phyloP scores from a whole-genome alignment of 2,797 vertebrate genomes.

The Sebastes cheni region DNA sequence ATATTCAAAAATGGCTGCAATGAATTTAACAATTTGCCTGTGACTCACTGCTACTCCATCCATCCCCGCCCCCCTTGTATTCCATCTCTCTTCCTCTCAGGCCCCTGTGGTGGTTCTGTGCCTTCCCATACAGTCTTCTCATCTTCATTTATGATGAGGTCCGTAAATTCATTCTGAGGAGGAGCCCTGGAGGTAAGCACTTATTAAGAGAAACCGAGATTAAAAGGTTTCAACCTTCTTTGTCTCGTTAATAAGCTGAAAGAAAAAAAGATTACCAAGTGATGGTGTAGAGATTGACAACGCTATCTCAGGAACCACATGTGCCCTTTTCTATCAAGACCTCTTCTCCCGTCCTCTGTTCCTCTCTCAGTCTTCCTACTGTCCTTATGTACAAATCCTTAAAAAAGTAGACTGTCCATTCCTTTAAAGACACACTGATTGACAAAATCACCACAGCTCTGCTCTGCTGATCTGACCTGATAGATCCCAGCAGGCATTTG shows the following conservation, averaged over 20 bases:
- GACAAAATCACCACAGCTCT: slow-evolving; percentile 30
- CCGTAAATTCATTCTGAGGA: slow-evolving; percentile 91
- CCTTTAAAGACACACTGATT: slow-evolving; percentile 21
- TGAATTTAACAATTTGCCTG: slow-evolving; percentile 51
- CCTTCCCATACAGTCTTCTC: slow-evolving; percentile 92
- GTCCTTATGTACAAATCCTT: slow-evolving; percentile 3
- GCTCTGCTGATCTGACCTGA: slow-evolving; percentile 32
- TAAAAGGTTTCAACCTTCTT: slow-evolving; percentile 55
- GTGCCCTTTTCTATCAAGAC: slow-evolving; percentile 19
- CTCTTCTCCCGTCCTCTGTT: background rate
- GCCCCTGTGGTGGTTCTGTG: slow-evolving; percentile 94
- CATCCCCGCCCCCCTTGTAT: background rate
- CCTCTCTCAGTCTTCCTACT: background rate
- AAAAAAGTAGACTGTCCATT: slow-evolving; percentile 12
- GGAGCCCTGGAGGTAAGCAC: slow-evolving; percentile 87
- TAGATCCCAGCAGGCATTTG: slow-evolving; percentile 17
- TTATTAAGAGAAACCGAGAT: slow-evolving; percentile 46
- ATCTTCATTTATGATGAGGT: slow-evolving; percentile 95
- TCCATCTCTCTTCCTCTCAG: slow-evolving; percentile 65
- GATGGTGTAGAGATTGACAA: slow-evolving; percentile 2
- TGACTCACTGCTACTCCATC: slow-evolving; percentile 18
- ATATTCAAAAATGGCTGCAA: slow-evolving; percentile 56
- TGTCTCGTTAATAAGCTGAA: slow-evolving; percentile 59
- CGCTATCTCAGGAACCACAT: slow-evolving; percentile 15
- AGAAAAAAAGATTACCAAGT: background rate